Evolutionary conservation across 92 coral and sea anemone species (phyloP), one percentile per base, ranked within the genome.

Genomic region (Desmophyllum pertusum): DNA sequence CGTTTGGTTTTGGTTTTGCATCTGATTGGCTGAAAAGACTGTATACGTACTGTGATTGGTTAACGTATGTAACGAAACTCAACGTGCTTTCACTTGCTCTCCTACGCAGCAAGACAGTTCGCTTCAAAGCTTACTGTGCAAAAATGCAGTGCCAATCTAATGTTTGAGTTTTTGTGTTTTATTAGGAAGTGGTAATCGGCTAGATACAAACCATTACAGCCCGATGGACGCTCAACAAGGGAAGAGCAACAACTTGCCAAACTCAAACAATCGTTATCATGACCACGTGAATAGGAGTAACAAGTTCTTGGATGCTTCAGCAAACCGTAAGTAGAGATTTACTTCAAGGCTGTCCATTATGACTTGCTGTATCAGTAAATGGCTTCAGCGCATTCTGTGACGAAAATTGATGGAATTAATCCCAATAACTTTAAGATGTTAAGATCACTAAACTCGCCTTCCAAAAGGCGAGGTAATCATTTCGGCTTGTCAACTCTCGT

Each of bases 261-360:
- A 79, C 50, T 80, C 84, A 59, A 30, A 38, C 40, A 84, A 85
- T 81, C 89, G 87, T 23, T 91, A 91, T 69, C 78, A 90, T 29
- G 94, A 91, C 73, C 91, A 86, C 41, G 51, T 91, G 55, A 91
- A 91, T 79, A 91, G 73, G 78, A 78, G 89, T 19, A 62, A 87
- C 69, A 91, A 88, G 69, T 91, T 91, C 65, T 65, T 68, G 55
- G 94, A 91, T 51, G 62, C 63, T 31, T 81, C 88, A n/a, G 75
- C 84, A 70, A 51, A 61, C 27, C 86, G 94, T 88, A 69, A 81
- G 92, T 83, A 73, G 18, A 57, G 38, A 13, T 48, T 48, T 48
- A 48, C 53, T 48, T 48, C 21, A 48, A 14, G 18, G 53, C 53
- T 3, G 13, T 48, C 18, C 53, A 48, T 3, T 10, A 46, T 46